These are phyloP conservation scores for Aphyosemion australe DNA, from an alignment of 2,113 vertebrate species.

Conservation along the genomic window DNA sequence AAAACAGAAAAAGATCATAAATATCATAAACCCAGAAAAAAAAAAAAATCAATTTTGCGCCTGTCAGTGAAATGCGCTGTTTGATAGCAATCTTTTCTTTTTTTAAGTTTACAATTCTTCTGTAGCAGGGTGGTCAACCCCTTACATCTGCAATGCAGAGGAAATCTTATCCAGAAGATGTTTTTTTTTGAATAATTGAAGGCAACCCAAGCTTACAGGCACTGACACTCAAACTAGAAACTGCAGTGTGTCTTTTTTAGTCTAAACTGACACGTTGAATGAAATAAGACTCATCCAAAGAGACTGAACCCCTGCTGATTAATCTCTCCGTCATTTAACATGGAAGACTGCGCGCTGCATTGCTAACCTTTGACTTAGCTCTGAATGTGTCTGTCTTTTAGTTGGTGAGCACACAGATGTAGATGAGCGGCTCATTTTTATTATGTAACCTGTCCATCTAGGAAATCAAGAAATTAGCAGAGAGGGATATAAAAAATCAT, in stretches of 20 bases:
- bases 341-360: slow-evolving; percentile 17
- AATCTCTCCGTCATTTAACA: slow-evolving; percentile 20
- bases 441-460: slow-evolving; percentile 20
- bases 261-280: slow-evolving; percentile 13
- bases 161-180: slow-evolving; percentile 57
- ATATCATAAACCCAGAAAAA: slow-evolving; percentile 32
- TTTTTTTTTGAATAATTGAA: slow-evolving; percentile 67
- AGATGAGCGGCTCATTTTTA: slow-evolving; percentile 7
- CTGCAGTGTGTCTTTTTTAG: slow-evolving; percentile 37
- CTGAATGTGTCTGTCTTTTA: slow-evolving; percentile 19
- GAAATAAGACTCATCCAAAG: slow-evolving; percentile 13
- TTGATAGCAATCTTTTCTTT: slow-evolving; percentile 8
- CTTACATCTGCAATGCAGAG: slow-evolving; percentile 68
- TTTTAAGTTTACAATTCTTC: slow-evolving; percentile 19
- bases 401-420: slow-evolving; percentile 21
- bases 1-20: slow-evolving; percentile 17
- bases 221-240: slow-evolving; percentile 48
- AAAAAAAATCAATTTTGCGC: slow-evolving; percentile 37
- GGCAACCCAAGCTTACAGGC: slow-evolving; percentile 47
- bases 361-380: slow-evolving; percentile 18
- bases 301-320: slow-evolving; percentile 19
- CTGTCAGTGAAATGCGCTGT: slow-evolving; percentile 25
- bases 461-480: slow-evolving; percentile 22
- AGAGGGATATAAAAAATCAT: slow-evolving; percentile 1
- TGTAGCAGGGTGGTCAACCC: slow-evolving; percentile 40